These are phyloP conservation scores for Orthonychiurus folsomi DNA, from an alignment of 2,888 invertebrate genomes.

Conservation along the genomic window DNA sequence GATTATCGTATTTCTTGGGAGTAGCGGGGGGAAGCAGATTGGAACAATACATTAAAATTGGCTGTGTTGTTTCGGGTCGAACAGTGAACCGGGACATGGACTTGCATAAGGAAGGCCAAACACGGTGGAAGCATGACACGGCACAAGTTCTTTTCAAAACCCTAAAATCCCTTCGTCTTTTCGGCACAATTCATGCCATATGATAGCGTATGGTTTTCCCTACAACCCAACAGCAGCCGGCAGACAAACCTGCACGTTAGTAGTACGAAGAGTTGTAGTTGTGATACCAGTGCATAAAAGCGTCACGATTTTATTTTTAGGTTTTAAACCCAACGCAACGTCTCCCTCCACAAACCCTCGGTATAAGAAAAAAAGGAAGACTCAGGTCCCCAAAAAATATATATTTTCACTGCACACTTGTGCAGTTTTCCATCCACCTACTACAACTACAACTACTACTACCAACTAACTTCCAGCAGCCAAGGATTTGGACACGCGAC, in stretches of 20 bases:
- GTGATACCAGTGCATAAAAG: neutral
- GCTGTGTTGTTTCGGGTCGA: too few relatives aligned
- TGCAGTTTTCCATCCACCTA: conserved; percentile 8
- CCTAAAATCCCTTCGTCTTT: neutral
- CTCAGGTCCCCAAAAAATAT: too few relatives aligned
- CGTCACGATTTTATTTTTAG: conserved; percentile 30
- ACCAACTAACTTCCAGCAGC: too few relatives aligned
- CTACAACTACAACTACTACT: neutral
- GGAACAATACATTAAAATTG: too few relatives aligned
- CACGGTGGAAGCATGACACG: neutral
- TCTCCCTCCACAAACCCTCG: conserved; percentile 9
- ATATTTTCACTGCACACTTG: conserved; percentile 15
- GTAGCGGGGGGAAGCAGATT: too few relatives aligned
- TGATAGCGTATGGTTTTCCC: neutral
- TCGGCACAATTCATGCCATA: neutral
- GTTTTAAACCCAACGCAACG: conserved; percentile 26
- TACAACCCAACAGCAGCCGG: neutral
- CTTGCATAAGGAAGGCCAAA: neutral
- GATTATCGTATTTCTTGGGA: too few relatives aligned
- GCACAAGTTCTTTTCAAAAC: neutral
- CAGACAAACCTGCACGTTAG: neutral
- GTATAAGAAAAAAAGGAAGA: conserved; percentile 3
- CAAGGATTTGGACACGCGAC: too few relatives aligned
- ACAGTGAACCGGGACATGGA: too few relatives aligned
- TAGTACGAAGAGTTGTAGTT: neutral